Conservation (phyloP, 2,888 invertebrate genomes). For the Tenthredo livida region DNA sequence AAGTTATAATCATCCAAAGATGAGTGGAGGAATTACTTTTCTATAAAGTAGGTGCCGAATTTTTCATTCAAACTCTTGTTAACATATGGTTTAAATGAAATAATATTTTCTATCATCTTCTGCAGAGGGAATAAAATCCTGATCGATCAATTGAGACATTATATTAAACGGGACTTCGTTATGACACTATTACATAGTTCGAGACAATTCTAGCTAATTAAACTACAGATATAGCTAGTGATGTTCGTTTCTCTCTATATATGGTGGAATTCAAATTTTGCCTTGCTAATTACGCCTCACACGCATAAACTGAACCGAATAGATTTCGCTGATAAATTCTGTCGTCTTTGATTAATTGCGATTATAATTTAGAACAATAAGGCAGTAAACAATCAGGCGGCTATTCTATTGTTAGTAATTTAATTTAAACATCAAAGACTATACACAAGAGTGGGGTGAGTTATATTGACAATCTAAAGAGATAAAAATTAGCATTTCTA, state of each 20-base stretch:
- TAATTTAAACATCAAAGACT: constrained; percentile 70
- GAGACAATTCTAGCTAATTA: not conserved
- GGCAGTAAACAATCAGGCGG: constrained; percentile 47
- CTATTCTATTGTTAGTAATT: constrained; percentile 65
- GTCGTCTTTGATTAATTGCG: constrained; percentile 8
- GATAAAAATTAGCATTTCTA: constrained; percentile 14
- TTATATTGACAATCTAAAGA: not conserved
- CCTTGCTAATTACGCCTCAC: not conserved
- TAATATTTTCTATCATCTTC: not conserved
- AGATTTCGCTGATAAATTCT: not conserved
- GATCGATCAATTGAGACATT: not conserved
- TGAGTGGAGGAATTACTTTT: too few relatives aligned
- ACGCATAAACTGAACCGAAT: not conserved
- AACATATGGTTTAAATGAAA: not conserved
- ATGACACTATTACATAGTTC: not conserved
- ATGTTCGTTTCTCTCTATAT: not conserved
- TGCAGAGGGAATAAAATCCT: not conserved
- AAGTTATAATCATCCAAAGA: too few relatives aligned
- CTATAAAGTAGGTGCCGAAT: too few relatives aligned
- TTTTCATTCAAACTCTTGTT: not conserved
- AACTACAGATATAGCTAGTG: not conserved
- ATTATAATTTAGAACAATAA: constrained; percentile 19
- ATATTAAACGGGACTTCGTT: not conserved
- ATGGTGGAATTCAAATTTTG: not conserved
- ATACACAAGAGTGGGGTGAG: not conserved